Conservation (phyloP, 2,113 vertebrate genomes). For the Actenoides lindsayi region DNA sequence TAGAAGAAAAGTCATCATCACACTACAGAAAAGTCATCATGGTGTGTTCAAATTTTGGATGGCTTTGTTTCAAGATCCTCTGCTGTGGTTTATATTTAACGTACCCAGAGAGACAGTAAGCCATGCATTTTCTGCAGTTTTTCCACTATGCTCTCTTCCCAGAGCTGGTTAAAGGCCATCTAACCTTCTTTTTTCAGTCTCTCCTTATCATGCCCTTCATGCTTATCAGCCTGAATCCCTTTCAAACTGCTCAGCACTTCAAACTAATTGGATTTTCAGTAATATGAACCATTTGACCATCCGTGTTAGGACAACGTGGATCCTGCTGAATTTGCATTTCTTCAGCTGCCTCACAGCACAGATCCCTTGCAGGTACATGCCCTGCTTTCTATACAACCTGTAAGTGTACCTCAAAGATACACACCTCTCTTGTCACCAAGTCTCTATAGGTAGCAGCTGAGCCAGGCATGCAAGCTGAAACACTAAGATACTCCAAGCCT, state of each 20-base stretch:
- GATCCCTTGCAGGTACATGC: not conserved
- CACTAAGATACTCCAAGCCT: not conserved
- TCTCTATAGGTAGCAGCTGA: not conserved
- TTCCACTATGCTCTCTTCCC: not conserved
- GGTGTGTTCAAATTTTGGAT: not conserved
- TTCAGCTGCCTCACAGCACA: not conserved
- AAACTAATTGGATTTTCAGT: not conserved
- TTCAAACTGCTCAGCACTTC: not conserved
- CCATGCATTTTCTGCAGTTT: not conserved
- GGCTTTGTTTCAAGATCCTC: not conserved
- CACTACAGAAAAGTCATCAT: not conserved
- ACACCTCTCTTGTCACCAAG: not conserved
- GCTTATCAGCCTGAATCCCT: not conserved
- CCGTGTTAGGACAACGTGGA: accelerated
- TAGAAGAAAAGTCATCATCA: not conserved
- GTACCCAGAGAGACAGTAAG: not conserved
- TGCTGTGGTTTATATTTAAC: not conserved
- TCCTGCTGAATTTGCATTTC: not conserved
- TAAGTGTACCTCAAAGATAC: not conserved
- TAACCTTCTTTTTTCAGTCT: not conserved
- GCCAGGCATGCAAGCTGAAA: not conserved
- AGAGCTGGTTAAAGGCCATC: not conserved
- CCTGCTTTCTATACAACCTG: not conserved
- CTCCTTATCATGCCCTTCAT: not conserved
- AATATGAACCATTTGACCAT: not conserved